Conservation (phyloP, 1,140 invertebrate genomes). For the Globodera ellingtonae region DNA sequence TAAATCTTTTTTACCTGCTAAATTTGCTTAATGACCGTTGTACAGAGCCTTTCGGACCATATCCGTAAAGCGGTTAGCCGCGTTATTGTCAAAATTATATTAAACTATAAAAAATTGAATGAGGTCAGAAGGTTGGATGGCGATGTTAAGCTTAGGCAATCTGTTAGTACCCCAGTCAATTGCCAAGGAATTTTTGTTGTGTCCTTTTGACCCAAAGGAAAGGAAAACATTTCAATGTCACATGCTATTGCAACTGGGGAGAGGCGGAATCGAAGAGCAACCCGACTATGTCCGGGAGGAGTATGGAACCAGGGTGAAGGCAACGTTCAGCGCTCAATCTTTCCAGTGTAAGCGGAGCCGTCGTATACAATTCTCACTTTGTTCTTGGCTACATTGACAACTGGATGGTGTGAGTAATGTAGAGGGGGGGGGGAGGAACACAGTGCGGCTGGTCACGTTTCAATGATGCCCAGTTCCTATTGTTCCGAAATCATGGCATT, state of each 20-base stretch:
- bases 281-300: not conserved
- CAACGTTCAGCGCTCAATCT: not conserved
- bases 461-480: slow-evolving; percentile 11
- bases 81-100: too few relatives aligned
- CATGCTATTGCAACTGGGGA: not conserved
- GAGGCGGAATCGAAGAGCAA: slow-evolving; percentile 8
- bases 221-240: slow-evolving; percentile 5
- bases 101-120: too few relatives aligned
- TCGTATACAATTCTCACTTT: slow-evolving; percentile 20
- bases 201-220: slow-evolving; percentile 26
- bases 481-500: slow-evolving; percentile 11
- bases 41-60: too few relatives aligned
- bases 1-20: too few relatives aligned
- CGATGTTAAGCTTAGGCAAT: too few relatives aligned
- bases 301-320: not conserved
- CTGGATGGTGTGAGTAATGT: slow-evolving; percentile 13
- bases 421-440: not conserved
- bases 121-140: too few relatives aligned
- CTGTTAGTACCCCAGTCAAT: too few relatives aligned
- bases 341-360: not conserved
- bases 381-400: not conserved
- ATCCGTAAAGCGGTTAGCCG: too few relatives aligned
- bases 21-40: too few relatives aligned
- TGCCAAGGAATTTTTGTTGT: too few relatives aligned
- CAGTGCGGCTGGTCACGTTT: not conserved